These are phyloP conservation scores for Archilochus colubris DNA, from an alignment of 2,113 vertebrate species.

Conservation along the genomic window DNA sequence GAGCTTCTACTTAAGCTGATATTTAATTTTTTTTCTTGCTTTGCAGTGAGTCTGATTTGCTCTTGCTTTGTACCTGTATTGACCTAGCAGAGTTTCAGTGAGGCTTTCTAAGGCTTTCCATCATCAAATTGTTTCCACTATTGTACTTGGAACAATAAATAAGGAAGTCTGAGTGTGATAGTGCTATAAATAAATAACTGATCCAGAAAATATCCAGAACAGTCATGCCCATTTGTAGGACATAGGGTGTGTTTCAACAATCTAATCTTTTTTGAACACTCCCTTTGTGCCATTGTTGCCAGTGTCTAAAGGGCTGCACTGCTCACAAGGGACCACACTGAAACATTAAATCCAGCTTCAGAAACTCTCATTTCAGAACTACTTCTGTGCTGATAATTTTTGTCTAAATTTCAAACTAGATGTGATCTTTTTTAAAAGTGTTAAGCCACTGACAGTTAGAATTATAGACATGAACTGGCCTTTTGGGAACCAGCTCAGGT, in stretches of 20 bases:
- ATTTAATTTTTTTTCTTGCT: background rate
- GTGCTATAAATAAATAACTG: conserved; percentile 2
- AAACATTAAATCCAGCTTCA: background rate
- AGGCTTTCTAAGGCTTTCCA: conserved; percentile 6
- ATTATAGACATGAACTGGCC: background rate
- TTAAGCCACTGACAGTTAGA: background rate
- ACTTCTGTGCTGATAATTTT: background rate
- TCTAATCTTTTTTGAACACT: background rate
- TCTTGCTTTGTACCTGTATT: background rate
- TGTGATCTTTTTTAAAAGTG: background rate
- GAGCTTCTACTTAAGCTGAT: background rate
- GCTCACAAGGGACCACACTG: background rate
- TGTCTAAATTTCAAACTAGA: background rate
- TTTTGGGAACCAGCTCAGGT: background rate
- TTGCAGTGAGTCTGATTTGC: background rate
- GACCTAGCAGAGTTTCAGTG: background rate
- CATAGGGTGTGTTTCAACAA: background rate
- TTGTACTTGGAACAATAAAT: background rate
- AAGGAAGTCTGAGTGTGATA: background rate
- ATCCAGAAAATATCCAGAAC: background rate
- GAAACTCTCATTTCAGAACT: background rate
- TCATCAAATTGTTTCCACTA: background rate
- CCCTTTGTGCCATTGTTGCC: background rate
- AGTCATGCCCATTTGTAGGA: background rate
- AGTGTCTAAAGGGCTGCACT: background rate